Conservation (phyloP, 2,888 invertebrate species). For the Apotomis turbidana region DNA sequence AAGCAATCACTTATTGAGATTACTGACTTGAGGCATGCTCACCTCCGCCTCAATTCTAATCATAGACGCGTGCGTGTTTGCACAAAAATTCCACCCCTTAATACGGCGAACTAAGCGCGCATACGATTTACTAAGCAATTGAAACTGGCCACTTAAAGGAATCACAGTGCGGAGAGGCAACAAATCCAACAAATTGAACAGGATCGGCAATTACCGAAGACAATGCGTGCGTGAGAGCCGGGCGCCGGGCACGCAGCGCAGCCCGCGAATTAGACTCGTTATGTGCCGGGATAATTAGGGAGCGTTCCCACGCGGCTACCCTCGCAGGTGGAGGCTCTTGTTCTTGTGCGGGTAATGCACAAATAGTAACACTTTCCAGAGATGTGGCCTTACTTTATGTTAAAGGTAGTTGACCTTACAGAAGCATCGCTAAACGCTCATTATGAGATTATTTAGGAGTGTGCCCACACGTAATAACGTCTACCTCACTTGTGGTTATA, state of each 20-base stretch:
- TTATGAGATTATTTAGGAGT: too few relatives aligned
- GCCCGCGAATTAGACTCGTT: slow-evolving; percentile 82
- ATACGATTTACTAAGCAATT: slow-evolving; percentile 78
- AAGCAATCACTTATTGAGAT: not conserved
- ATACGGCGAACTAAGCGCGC: slow-evolving; percentile 54
- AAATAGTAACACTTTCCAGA: slow-evolving; percentile 29
- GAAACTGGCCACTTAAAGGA: slow-evolving; percentile 82
- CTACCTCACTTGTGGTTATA: too few relatives aligned
- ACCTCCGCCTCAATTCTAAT: not conserved
- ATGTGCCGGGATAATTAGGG: slow-evolving; percentile 78
- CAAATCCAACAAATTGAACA: slow-evolving; percentile 80
- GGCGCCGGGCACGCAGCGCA: slow-evolving; percentile 80
- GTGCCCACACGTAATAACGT: too few relatives aligned
- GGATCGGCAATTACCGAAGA: slow-evolving; percentile 83
- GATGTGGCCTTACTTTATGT: not conserved
- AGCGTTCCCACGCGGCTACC: slow-evolving; percentile 74
- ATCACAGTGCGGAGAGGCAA: slow-evolving; percentile 79
- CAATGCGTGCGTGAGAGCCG: slow-evolving; percentile 82
- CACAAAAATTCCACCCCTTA: slow-evolving; percentile 36
- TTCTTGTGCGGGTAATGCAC: slow-evolving; percentile 35
- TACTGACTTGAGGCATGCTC: not conserved
- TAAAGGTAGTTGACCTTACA: not conserved
- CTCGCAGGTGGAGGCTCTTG: slow-evolving; percentile 57
- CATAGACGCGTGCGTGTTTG: slow-evolving; percentile 23
- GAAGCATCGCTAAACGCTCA: not conserved